Percentiles rank a stretch among this genome's conserved stretches.
Evolutionary conservation across 2,797 vertebrate genomes (phyloP).

Genomic region (Hirundo rustica): DNA sequence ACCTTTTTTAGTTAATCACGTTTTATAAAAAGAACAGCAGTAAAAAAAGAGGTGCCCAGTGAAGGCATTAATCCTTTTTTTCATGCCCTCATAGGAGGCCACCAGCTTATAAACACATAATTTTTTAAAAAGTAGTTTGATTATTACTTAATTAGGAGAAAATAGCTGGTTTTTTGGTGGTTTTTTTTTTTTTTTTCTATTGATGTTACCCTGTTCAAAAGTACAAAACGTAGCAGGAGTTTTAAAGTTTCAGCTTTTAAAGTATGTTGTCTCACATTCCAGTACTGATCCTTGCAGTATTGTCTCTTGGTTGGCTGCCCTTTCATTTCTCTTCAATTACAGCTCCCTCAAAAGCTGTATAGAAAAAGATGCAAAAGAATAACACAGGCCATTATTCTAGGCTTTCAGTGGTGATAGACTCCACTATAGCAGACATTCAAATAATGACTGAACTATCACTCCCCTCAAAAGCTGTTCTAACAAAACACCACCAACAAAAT

Average conservation of each 20-base stretch:
- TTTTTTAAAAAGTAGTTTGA: background rate
- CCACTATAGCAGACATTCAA: slow-evolving; percentile 24
- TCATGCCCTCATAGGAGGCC: slow-evolving; percentile 4
- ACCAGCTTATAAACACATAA: slow-evolving; percentile 22
- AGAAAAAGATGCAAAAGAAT: slow-evolving; percentile 61
- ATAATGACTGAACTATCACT: slow-evolving; percentile 24
- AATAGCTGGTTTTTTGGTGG: background rate
- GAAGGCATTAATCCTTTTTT: slow-evolving; percentile 29
- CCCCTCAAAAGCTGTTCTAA: slow-evolving; percentile 19
- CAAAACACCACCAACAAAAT: slow-evolving; percentile 24
- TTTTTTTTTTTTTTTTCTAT: background rate
- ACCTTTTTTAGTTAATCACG: slow-evolving; percentile 1
- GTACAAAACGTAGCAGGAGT: background rate
- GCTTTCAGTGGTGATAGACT: slow-evolving; percentile 56
- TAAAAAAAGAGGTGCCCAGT: slow-evolving; percentile 6
- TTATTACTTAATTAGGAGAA: background rate
- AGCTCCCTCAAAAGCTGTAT: slow-evolving; percentile 59
- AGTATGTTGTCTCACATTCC: slow-evolving; percentile 46
- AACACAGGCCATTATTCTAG: slow-evolving; percentile 56
- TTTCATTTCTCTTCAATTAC: slow-evolving; percentile 62
- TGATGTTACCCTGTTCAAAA: slow-evolving; percentile 3
- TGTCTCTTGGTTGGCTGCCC: slow-evolving; percentile 54
- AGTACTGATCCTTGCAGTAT: slow-evolving; percentile 50
- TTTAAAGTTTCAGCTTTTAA: slow-evolving; percentile 52
- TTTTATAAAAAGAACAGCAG: slow-evolving; percentile 34